These are phyloP conservation scores for Ceratitis capitata DNA, from an alignment of 1,140 invertebrate species.

Conservation along the genomic window DNA sequence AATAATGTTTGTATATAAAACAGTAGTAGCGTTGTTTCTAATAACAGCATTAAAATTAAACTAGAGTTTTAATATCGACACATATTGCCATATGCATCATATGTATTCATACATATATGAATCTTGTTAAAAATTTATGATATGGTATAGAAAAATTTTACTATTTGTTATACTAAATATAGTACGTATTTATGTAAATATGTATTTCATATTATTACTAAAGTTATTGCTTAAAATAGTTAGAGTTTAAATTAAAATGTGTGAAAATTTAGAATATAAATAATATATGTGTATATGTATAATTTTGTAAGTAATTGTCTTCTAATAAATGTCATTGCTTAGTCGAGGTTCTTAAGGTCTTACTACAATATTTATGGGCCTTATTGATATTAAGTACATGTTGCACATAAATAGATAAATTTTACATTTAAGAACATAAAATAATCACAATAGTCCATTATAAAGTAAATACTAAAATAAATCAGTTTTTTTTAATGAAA, in stretches of 20 bases:
- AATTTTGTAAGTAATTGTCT: background rate
- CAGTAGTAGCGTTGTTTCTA: too few relatives aligned
- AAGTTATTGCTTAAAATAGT: slow-evolving; percentile 3
- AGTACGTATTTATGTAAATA: background rate
- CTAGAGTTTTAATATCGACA: too few relatives aligned
- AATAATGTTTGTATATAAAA: too few relatives aligned
- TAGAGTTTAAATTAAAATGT: background rate
- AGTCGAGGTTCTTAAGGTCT: too few relatives aligned
- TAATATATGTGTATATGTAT: too few relatives aligned
- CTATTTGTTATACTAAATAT: background rate
- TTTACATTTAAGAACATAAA: background rate
- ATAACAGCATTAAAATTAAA: too few relatives aligned
- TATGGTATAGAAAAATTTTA: slow-evolving; percentile 21
- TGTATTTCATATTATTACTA: background rate
- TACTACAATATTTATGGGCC: background rate
- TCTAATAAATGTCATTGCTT: background rate
- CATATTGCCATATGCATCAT: too few relatives aligned
- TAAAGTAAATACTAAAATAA: background rate
- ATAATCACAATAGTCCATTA: background rate
- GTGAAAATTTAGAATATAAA: background rate
- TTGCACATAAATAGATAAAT: background rate
- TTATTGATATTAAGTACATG: background rate
- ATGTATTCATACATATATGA: background rate
- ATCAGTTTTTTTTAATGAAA: too few relatives aligned
- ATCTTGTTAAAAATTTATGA: slow-evolving; percentile 6